Conservation (phyloP, 64 coral and sea anemone genomes). For the Acropora yongei region DNA sequence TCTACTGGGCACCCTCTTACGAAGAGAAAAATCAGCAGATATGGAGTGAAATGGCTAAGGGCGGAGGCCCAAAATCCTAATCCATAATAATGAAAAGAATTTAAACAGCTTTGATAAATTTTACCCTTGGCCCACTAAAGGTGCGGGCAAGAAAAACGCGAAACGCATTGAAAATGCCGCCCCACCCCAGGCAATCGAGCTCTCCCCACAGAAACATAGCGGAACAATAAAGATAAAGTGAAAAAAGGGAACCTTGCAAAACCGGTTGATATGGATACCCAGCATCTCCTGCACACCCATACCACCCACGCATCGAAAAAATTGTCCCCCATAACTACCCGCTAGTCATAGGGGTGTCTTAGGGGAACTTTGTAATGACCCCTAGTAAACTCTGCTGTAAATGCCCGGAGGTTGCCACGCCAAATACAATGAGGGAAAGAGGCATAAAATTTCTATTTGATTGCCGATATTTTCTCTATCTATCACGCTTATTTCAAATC, state of each 20-base stretch:
- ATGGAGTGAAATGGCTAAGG: background rate
- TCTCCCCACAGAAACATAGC: background rate
- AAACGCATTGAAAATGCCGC: background rate
- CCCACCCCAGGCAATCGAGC: background rate
- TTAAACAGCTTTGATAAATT: background rate
- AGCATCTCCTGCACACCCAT: background rate
- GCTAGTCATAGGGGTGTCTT: background rate
- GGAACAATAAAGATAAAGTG: background rate
- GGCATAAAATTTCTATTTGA: too few relatives aligned
- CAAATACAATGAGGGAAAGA: too few relatives aligned
- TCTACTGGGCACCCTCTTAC: slow-evolving; percentile 2
- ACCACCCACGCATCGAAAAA: background rate
- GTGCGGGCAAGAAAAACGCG: background rate
- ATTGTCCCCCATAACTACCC: background rate
- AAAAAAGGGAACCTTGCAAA: background rate
- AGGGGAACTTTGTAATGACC: too few relatives aligned
- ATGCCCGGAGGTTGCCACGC: too few relatives aligned
- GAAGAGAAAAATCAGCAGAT: background rate
- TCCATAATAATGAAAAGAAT: background rate
- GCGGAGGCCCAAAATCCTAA: background rate
- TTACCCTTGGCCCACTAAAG: slow-evolving; percentile 6
- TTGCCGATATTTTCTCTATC: too few relatives aligned
- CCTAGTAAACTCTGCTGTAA: too few relatives aligned
- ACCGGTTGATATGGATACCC: background rate
- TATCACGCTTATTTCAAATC: too few relatives aligned